phyloP scores from a whole-genome alignment of 2,888 invertebrate species.

The Lumbricus terrestris region DNA sequence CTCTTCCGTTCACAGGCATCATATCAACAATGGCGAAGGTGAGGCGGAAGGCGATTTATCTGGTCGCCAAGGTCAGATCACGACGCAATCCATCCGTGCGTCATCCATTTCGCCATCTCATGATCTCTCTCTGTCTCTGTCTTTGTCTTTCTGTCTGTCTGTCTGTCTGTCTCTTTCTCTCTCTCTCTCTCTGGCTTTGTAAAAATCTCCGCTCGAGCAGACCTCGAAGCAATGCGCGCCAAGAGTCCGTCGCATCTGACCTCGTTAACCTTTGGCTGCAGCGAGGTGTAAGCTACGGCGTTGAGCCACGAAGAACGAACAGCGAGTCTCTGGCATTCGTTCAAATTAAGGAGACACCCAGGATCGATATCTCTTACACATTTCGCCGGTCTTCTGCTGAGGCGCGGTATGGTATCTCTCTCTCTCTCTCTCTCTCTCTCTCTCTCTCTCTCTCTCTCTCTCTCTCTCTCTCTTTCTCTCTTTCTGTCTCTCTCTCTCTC shows the following conservation, averaged over 20 bases:
- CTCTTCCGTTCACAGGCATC: background rate
- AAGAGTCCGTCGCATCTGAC: background rate
- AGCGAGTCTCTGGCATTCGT: background rate
- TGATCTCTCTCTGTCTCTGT: too few species aligned
- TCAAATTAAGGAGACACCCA: background rate
- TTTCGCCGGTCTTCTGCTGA: background rate
- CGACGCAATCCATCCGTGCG: background rate
- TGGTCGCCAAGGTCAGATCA: background rate
- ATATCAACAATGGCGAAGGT: conserved; percentile 3
- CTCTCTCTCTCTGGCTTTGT: background rate
- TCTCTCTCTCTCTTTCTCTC: background rate
- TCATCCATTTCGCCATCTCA: too few species aligned
- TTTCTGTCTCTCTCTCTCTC: background rate
- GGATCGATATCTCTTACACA: background rate
- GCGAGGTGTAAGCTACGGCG: background rate
- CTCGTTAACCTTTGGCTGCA: background rate
- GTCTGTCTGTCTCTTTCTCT: too few species aligned
- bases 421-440: background rate
- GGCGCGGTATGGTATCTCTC: background rate
- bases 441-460: too few species aligned
- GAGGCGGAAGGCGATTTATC: background rate
- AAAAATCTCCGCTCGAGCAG: background rate
- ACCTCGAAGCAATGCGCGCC: background rate
- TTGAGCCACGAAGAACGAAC: background rate
- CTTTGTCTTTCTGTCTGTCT: too few species aligned